A percentile compares a stretch with the other conserved stretches of the same genome.
Conservation (phyloP, 2,113 vertebrate species). For the Delphinus delphis region DNA sequence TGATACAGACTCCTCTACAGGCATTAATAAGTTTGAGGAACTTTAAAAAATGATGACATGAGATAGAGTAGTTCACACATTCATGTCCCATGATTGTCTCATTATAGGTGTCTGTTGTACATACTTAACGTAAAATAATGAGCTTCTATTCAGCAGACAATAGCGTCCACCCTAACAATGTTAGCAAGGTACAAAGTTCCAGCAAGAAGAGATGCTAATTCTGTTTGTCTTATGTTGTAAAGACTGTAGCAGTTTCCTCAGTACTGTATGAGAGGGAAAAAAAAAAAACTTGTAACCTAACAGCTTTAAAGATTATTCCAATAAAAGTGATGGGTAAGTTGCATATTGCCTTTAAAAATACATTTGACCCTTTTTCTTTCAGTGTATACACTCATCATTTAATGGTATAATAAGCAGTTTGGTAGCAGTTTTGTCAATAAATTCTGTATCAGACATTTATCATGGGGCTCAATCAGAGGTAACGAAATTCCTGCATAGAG, state of each 20-base stretch:
- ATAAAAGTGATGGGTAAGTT: conserved; percentile 55
- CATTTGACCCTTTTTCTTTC: conserved; percentile 44
- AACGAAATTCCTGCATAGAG: neutral
- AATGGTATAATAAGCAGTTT: conserved; percentile 63
- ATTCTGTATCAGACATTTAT: conserved; percentile 66
- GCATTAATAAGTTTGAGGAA: neutral
- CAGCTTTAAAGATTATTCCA: conserved; percentile 25
- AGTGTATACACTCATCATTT: conserved; percentile 39
- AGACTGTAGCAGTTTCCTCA: conserved; percentile 29
- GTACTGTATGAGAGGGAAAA: neutral
- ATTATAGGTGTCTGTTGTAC: neutral
- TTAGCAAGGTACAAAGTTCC: neutral
- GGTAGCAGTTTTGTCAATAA: conserved; percentile 52
- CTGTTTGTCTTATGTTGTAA: neutral
- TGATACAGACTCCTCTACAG: neutral
- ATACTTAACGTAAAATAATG: conserved; percentile 54
- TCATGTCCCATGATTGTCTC: conserved; percentile 19
- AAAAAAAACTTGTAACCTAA: neutral
- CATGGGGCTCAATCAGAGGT: neutral
- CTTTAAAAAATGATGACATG: neutral
- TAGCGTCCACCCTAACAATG: neutral
- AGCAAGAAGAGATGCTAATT: neutral
- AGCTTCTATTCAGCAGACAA: conserved; percentile 16
- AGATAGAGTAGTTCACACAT: neutral
- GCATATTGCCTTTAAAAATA: neutral